These are phyloP conservation scores for Lytechinus variegatus DNA, from an alignment of 35 echinoderm and acorn worm species.

Conservation along the genomic window DNA sequence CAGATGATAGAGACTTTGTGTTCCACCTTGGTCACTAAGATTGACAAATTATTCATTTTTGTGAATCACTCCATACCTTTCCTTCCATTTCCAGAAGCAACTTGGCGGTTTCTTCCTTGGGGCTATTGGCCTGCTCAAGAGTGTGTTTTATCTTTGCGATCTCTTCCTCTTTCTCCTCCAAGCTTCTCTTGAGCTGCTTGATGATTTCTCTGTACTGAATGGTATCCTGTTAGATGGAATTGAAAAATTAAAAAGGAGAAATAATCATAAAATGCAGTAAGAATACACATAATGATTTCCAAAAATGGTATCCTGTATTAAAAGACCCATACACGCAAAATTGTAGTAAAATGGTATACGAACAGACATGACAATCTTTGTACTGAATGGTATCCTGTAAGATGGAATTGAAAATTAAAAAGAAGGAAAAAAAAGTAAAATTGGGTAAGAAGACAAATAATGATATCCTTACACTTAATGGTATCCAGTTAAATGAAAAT, in stretches of 20 bases:
- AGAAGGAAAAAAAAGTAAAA: too few relatives aligned
- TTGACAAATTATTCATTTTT: too few relatives aligned
- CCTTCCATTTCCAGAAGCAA: constrained; percentile 13
- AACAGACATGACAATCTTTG: neutral
- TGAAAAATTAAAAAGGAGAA: neutral
- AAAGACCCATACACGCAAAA: too few relatives aligned
- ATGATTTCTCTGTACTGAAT: constrained; percentile 32
- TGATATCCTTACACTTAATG: too few relatives aligned
- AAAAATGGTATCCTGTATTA: too few relatives aligned
- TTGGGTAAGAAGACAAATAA: too few relatives aligned
- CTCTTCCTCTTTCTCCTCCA: neutral
- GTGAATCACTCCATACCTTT: neutral
- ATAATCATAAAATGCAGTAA: too few relatives aligned
- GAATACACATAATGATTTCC: too few relatives aligned
- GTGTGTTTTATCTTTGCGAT: neutral
- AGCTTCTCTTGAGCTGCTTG: constrained; percentile 10
- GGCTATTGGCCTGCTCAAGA: neutral
- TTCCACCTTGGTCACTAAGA: too few relatives aligned
- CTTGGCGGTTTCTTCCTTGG: constrained; percentile 16
- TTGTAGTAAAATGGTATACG: too few relatives aligned
- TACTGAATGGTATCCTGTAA: constrained; percentile 17
- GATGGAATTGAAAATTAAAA: neutral
- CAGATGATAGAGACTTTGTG: too few relatives aligned
- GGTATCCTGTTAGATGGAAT: neutral
- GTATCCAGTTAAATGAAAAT: too few relatives aligned